These are phyloP conservation scores for Netelia virgata DNA, from an alignment of 2,888 invertebrate species.

Conservation along the genomic window DNA sequence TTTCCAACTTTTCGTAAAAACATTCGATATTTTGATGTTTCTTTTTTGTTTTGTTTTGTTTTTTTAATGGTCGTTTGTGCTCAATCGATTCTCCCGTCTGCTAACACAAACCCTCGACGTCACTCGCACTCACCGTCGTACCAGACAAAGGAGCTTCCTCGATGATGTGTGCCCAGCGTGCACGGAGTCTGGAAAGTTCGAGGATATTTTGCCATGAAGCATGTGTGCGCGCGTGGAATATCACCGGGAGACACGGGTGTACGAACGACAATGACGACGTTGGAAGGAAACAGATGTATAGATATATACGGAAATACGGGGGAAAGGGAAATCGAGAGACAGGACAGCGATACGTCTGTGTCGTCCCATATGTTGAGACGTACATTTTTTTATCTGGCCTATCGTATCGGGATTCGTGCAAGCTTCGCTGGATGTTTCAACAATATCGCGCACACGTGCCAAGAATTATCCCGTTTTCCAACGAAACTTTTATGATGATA, in stretches of 20 bases:
- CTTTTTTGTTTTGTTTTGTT: too few species aligned
- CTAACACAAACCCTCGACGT: background rate
- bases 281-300: background rate
- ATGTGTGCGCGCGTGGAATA: background rate
- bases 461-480: slow-evolving; percentile 24
- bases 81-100: background rate
- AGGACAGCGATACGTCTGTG: slow-evolving; percentile 25
- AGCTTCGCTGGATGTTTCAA: slow-evolving; percentile 26
- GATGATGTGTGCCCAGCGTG: background rate
- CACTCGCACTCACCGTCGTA: background rate
- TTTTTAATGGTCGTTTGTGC: too few species aligned
- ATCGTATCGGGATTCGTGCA: slow-evolving; percentile 14
- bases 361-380: slow-evolving; percentile 5
- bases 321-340: background rate
- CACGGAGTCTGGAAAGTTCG: slow-evolving; percentile 25
- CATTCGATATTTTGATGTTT: background rate
- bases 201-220: background rate
- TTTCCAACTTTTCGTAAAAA: background rate
- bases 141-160: slow-evolving; percentile 30
- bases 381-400: background rate
- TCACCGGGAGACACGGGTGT: background rate
- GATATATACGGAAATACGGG: background rate
- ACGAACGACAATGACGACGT: background rate
- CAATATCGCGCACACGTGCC: slow-evolving; percentile 27
- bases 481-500: background rate